These are phyloP conservation scores for Athrips mouffetella DNA, from an alignment of 2,888 invertebrate genomes.

Conservation along the genomic window DNA sequence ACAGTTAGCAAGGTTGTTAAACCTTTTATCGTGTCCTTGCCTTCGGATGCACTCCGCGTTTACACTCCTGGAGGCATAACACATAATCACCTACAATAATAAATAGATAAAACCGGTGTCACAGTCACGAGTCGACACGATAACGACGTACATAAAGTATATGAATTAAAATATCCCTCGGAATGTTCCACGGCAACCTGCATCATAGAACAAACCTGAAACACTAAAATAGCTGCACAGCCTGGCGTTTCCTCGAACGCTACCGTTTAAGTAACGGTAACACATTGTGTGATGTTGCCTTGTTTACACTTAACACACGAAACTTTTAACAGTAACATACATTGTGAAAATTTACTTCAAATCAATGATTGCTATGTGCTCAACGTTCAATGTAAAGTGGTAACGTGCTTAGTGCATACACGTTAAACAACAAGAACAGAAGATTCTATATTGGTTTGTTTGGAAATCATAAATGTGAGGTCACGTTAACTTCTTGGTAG, in stretches of 20 bases:
- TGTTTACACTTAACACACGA: constrained; percentile 54
- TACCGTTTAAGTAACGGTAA: constrained; percentile 49
- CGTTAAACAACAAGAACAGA: constrained; percentile 30
- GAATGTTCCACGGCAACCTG: not conserved
- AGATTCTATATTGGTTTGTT: not conserved
- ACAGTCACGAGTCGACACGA: not conserved
- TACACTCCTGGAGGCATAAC: not conserved
- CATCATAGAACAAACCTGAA: constrained; percentile 28
- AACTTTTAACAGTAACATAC: constrained; percentile 49
- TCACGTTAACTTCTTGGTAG: too few relatives aligned
- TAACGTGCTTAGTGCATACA: constrained; percentile 44
- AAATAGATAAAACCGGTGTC: not conserved
- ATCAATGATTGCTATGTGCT: constrained; percentile 46
- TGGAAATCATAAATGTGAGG: not conserved
- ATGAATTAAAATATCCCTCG: not conserved
- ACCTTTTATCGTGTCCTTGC: constrained; percentile 18
- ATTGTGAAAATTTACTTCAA: constrained; percentile 57
- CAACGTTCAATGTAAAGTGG: constrained; percentile 30
- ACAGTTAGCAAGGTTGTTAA: constrained; percentile 22
- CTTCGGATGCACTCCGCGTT: not conserved
- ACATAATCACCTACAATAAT: not conserved
- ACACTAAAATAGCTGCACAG: constrained; percentile 33
- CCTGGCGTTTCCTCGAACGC: constrained; percentile 43
- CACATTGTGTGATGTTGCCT: constrained; percentile 47
- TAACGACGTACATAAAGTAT: not conserved